Conservation (phyloP, 2,113 vertebrate species). For the Elanus axillaris region DNA sequence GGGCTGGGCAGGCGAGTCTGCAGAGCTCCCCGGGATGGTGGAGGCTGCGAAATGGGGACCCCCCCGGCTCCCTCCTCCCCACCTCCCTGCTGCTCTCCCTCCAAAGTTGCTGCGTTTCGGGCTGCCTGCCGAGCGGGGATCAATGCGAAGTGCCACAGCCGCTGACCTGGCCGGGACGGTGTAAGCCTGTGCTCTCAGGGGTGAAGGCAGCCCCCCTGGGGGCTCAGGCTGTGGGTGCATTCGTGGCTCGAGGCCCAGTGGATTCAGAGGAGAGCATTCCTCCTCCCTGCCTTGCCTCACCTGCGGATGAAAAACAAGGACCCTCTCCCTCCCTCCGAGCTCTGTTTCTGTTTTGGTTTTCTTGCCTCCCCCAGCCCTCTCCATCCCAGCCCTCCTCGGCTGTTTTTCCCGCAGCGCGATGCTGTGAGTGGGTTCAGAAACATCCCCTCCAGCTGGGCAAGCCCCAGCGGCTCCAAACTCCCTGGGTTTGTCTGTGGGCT, state of each 20-base stretch:
- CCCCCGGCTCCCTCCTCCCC: neutral
- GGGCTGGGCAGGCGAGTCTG: neutral
- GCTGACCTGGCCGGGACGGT: neutral
- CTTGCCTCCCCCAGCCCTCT: neutral
- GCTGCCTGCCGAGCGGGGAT: neutral
- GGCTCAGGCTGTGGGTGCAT: neutral
- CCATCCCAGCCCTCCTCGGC: neutral
- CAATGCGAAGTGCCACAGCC: neutral
- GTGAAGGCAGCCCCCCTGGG: neutral
- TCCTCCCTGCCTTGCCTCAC: neutral
- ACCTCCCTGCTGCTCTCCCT: neutral
- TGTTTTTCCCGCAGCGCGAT: neutral
- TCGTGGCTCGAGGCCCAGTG: accelerated
- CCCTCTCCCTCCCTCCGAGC: neutral
- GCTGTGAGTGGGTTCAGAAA: conserved; percentile 22
- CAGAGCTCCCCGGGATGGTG: neutral
- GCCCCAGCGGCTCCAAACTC: neutral
- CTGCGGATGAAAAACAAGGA: neutral
- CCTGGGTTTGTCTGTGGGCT: neutral
- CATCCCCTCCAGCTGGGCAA: neutral
- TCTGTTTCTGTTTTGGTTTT: conserved; percentile 25
- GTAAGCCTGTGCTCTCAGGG: neutral
- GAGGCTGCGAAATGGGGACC: neutral
- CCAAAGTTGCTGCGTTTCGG: neutral
- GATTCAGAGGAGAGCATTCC: neutral